phyloP scores from a whole-genome alignment of 1,140 invertebrate species.

The Drosophila simulans region DNA sequence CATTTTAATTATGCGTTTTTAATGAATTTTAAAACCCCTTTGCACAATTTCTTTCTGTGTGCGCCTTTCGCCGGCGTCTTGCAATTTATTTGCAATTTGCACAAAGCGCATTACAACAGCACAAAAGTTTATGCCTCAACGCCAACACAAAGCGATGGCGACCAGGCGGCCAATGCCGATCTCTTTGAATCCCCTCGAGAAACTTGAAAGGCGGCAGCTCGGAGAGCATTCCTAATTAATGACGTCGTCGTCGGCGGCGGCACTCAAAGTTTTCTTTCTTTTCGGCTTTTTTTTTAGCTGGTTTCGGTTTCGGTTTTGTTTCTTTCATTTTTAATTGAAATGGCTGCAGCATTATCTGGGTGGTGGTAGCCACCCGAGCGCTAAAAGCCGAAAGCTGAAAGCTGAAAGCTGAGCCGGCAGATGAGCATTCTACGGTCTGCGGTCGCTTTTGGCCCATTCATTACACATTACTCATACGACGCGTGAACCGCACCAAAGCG shows the following conservation, averaged over 20 bases:
- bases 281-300: conserved; percentile 26
- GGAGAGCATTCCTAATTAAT: conserved; percentile 79
- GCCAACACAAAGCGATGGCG: conserved; percentile 74
- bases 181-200: conserved; percentile 50
- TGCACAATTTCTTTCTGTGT: conserved; percentile 9
- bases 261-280: conserved; percentile 47
- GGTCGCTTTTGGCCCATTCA: conserved; percentile 45
- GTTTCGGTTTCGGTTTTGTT: conserved; percentile 30
- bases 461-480: conserved; percentile 78
- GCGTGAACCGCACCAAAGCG: conserved; percentile 48
- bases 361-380: conserved; percentile 23
- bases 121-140: conserved; percentile 74
- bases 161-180: conserved; percentile 57
- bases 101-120: conserved; percentile 69
- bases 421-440: conserved; percentile 46
- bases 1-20: too few species aligned
- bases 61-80: conserved; percentile 57
- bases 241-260: conserved; percentile 52
- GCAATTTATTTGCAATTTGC: conserved; percentile 82
- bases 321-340: conserved; percentile 71
- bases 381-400: conserved; percentile 6
- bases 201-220: conserved; percentile 70
- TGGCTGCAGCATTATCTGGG: conserved; percentile 45
- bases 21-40: too few species aligned
- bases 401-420: conserved; percentile 33